phyloP scores from a whole-genome alignment of 2,888 invertebrate genomes.

The Clitarchus hookeri region DNA sequence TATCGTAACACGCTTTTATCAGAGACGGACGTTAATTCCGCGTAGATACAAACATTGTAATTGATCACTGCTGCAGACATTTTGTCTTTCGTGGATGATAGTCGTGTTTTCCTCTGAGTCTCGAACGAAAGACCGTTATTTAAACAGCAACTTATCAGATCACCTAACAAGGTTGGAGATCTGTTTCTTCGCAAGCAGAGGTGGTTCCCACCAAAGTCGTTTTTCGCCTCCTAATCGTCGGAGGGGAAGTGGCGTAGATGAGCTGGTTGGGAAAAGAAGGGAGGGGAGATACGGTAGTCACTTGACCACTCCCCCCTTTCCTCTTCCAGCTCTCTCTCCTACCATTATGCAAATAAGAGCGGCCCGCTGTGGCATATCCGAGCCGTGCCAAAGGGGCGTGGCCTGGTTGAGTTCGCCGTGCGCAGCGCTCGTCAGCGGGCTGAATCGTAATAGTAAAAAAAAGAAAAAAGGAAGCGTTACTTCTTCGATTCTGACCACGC shows the following conservation, averaged over 20 bases:
- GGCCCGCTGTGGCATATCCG: neutral
- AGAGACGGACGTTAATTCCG: too few relatives aligned
- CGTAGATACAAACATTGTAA: neutral
- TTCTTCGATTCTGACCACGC: neutral
- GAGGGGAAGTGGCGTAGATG: constrained; percentile 8
- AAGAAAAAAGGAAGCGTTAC: neutral
- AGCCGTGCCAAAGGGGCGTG: neutral
- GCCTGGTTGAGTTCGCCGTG: neutral
- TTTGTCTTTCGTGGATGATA: neutral
- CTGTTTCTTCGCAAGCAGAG: constrained; percentile 8
- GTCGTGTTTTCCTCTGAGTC: neutral
- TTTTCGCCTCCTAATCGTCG: constrained; percentile 14
- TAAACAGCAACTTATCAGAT: neutral
- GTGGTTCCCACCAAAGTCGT: neutral
- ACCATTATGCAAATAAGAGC: constrained; percentile 5
- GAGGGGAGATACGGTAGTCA: neutral
- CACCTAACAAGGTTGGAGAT: neutral
- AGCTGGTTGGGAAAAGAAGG: neutral
- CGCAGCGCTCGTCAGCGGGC: neutral
- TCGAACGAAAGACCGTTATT: neutral
- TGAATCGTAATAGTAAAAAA: neutral
- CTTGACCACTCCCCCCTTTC: neutral
- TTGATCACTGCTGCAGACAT: neutral
- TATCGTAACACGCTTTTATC: too few relatives aligned
- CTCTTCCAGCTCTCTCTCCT: neutral